Percentiles rank a stretch among this genome's conserved stretches.
Conservation (phyloP, 2,888 invertebrate genomes). For the Lochmaea capreae region DNA sequence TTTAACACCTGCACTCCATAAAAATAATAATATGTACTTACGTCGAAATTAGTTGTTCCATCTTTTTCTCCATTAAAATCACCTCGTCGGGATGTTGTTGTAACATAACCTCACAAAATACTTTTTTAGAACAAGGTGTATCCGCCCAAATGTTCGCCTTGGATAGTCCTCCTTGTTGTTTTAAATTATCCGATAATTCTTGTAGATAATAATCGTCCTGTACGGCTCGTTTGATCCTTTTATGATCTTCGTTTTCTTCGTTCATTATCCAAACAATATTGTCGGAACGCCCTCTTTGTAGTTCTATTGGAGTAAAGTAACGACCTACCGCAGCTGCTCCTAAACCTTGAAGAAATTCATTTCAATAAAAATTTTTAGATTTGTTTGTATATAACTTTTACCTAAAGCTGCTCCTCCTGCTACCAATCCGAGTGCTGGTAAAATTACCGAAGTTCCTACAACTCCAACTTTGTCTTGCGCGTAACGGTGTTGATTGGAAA, state of each 20-base stretch:
- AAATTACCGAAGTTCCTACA: slow-evolving; percentile 72
- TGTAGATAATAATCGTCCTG: slow-evolving; percentile 64
- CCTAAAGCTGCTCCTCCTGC: slow-evolving; percentile 85
- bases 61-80: slow-evolving; percentile 83
- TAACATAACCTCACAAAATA: slow-evolving; percentile 82
- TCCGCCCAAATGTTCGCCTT: slow-evolving; percentile 73
- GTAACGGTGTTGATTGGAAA: slow-evolving; percentile 66
- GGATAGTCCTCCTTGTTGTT: slow-evolving; percentile 56
- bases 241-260: slow-evolving; percentile 45
- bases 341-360: slow-evolving; percentile 64
- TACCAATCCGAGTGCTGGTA: slow-evolving; percentile 81
- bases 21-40: slow-evolving; percentile 71
- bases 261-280: slow-evolving; percentile 59
- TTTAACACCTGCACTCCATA: neutral
- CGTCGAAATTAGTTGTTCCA: slow-evolving; percentile 78
- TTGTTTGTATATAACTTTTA: neutral
- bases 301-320: slow-evolving; percentile 67
- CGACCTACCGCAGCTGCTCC: slow-evolving; percentile 84
- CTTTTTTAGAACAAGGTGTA: slow-evolving; percentile 81
- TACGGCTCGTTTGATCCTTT: slow-evolving; percentile 59
- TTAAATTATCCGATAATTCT: slow-evolving; percentile 58
- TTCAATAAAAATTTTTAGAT: neutral
- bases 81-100: slow-evolving; percentile 77
- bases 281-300: slow-evolving; percentile 53
- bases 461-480: slow-evolving; percentile 76